These are phyloP conservation scores for Scomberomorus guttatus DNA, from an alignment of 2,797 vertebrate species.

Conservation along the genomic window DNA sequence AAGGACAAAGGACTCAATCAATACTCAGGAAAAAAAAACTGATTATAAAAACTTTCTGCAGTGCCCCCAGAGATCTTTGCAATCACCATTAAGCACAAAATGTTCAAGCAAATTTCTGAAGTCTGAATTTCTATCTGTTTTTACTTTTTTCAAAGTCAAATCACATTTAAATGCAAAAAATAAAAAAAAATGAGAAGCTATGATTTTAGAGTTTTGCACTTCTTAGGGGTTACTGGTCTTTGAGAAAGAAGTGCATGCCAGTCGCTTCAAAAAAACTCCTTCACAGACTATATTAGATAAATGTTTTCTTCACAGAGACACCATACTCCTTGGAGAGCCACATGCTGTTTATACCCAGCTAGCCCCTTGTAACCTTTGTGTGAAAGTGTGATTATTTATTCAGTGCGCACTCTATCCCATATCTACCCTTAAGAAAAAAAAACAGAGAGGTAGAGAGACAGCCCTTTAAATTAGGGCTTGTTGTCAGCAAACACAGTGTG, in stretches of 20 bases:
- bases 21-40: slow-evolving; percentile 51
- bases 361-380: slow-evolving; percentile 69
- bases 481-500: slow-evolving; percentile 66
- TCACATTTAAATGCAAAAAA: not conserved
- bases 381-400: slow-evolving; percentile 77
- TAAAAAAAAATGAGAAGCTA: not conserved
- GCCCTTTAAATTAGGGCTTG: slow-evolving; percentile 77
- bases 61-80: slow-evolving; percentile 29
- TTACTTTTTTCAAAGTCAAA: slow-evolving; percentile 33
- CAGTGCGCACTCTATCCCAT: slow-evolving; percentile 67
- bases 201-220: slow-evolving; percentile 14
- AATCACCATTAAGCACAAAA: slow-evolving; percentile 48
- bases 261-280: not conserved
- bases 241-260: slow-evolving; percentile 16
- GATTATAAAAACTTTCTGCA: slow-evolving; percentile 52
- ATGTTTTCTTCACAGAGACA: slow-evolving; percentile 63
- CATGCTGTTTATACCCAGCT: slow-evolving; percentile 60
- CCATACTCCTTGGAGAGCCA: slow-evolving; percentile 53
- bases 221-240: slow-evolving; percentile 24
- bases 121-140: slow-evolving; percentile 5
- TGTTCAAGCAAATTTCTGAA: slow-evolving; percentile 25
- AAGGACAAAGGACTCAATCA: slow-evolving; percentile 62
- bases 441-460: slow-evolving; percentile 51
- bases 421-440: slow-evolving; percentile 61
- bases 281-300: slow-evolving; percentile 52